A percentile compares a stretch with the other conserved stretches of the same genome.
These are phyloP conservation scores for Pseudorhiza aurosa DNA, from an alignment of 30 jellyfish, hydroid and myxozoan genomes.

Conservation along the genomic window DNA sequence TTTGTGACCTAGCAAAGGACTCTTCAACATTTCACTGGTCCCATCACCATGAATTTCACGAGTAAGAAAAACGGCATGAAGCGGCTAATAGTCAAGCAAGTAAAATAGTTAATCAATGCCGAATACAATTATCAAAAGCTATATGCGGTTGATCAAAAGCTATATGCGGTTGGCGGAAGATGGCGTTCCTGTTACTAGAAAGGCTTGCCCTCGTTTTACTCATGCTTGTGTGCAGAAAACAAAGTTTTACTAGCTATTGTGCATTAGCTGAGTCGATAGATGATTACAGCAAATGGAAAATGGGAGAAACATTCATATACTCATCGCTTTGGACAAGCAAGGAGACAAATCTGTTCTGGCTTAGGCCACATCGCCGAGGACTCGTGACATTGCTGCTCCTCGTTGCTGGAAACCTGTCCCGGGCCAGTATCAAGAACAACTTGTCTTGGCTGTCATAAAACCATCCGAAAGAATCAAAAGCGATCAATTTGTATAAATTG, in stretches of 20 bases:
- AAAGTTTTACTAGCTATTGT: slow-evolving; percentile 51
- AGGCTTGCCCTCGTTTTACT: slow-evolving; percentile 53
- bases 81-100: no score
- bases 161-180: no score
- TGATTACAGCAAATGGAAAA: slow-evolving; percentile 53
- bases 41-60: no score
- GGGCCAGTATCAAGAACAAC: slow-evolving; percentile 58
- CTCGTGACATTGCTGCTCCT: slow-evolving; percentile 68
- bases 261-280: slow-evolving; percentile 56
- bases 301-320: slow-evolving; percentile 54
- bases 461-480: slow-evolving; percentile 63
- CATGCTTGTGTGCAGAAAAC: slow-evolving; percentile 58
- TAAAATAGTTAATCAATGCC: no score
- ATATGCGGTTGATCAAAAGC: no score
- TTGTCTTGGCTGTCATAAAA: slow-evolving; percentile 58
- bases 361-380: slow-evolving; percentile 71
- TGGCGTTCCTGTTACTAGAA: slow-evolving; percentile 44
- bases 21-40: no score
- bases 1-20: no score
- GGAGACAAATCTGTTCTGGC: slow-evolving; percentile 55
- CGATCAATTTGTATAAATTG: slow-evolving; percentile 35
- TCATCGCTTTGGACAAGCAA: slow-evolving; percentile 59
- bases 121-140: no score
- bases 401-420: slow-evolving; percentile 63
- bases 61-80: no score